A percentile compares a stretch with the other conserved stretches of the same genome.
These are phyloP conservation scores for Stenoptilia bipunctidactyla DNA, from an alignment of 2,888 invertebrate species.

Conservation along the genomic window DNA sequence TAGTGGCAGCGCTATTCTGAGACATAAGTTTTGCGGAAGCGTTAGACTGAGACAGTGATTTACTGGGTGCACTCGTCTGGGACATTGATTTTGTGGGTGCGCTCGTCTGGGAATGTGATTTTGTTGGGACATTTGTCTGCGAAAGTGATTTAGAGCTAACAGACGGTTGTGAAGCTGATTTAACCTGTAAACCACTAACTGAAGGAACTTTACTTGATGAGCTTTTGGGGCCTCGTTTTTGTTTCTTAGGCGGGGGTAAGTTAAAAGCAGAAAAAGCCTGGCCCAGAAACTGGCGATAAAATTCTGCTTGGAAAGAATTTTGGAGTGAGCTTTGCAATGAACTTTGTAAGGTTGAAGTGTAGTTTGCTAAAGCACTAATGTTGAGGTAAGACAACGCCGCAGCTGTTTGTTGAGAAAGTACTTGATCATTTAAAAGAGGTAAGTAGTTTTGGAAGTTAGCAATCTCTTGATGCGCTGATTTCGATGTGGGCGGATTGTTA, in stretches of 20 bases:
- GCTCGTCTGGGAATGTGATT: not conserved
- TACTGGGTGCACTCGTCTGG: not conserved
- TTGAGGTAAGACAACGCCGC: slow-evolving; percentile 48
- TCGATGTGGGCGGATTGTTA: slow-evolving; percentile 28
- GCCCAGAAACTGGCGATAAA: slow-evolving; percentile 48
- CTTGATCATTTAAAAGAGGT: slow-evolving; percentile 45
- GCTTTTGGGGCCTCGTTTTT: slow-evolving; percentile 45
- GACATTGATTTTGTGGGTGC: not conserved
- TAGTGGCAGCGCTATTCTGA: not conserved
- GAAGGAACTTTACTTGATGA: slow-evolving; percentile 4
- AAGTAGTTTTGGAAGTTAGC: slow-evolving; percentile 50
- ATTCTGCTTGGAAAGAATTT: slow-evolving; percentile 55
- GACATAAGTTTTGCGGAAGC: slow-evolving; percentile 23
- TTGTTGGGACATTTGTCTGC: too few relatives aligned
- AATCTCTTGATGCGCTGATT: slow-evolving; percentile 47
- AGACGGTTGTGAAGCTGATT: too few relatives aligned
- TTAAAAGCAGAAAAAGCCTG: slow-evolving; percentile 38
- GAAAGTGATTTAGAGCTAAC: too few relatives aligned
- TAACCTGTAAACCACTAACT: too few relatives aligned
- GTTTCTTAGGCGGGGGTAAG: slow-evolving; percentile 45
- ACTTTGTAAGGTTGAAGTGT: slow-evolving; percentile 34
- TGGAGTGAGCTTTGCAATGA: slow-evolving; percentile 34
- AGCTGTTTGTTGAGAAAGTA: slow-evolving; percentile 46
- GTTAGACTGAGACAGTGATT: not conserved
- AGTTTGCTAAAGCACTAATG: slow-evolving; percentile 45